A percentile compares a stretch with the other conserved stretches of the same genome.
These are phyloP conservation scores for Cariama cristata DNA, from an alignment of 2,113 vertebrate species.

Conservation along the genomic window DNA sequence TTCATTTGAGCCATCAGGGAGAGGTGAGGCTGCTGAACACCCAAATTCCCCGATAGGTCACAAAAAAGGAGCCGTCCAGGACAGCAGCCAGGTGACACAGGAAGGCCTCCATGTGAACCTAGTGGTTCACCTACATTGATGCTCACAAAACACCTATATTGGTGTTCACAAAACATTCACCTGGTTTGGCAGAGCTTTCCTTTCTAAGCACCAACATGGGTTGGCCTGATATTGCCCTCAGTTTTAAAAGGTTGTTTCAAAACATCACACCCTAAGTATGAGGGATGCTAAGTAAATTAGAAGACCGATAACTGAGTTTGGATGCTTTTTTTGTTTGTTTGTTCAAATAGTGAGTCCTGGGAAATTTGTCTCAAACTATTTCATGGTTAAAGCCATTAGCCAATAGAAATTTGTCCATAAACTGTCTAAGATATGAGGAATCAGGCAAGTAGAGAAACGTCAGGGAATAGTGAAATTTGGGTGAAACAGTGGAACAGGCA, in stretches of 20 bases:
- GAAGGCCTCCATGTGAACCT: not conserved
- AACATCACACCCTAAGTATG: not conserved
- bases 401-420: not conserved
- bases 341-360: not conserved
- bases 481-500: not conserved
- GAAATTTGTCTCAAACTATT: not conserved
- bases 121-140: accelerated
- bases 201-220: not conserved
- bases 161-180: not conserved
- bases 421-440: not conserved
- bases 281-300: not conserved
- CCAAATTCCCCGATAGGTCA: not conserved
- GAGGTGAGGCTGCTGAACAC: not conserved
- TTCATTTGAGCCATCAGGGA: not conserved
- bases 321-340: not conserved
- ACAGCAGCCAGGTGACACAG: not conserved
- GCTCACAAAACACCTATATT: not conserved
- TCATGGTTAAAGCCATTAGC: not conserved
- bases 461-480: not conserved
- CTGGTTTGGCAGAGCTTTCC: not conserved
- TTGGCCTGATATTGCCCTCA: not conserved
- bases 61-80: not conserved
- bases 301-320: not conserved
- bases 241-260: not conserved
- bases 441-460: not conserved